A percentile compares a stretch with the other conserved stretches of the same genome.
Evolutionary conservation across 1,140 invertebrate genomes (phyloP).

Genomic region (Leguminivora glycinivorella): DNA sequence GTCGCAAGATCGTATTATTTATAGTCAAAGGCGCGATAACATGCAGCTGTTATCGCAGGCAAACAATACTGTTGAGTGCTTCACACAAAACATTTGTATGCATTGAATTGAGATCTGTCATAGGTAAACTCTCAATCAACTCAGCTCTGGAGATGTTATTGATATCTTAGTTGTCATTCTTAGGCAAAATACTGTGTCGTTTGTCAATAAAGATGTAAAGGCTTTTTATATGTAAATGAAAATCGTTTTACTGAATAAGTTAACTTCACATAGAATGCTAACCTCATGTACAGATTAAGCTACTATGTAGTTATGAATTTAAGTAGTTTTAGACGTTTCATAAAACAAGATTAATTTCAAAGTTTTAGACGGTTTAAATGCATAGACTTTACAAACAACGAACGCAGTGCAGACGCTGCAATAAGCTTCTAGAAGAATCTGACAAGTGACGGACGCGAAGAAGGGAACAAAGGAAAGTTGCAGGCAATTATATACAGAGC

Average conservation of each 20-base stretch:
- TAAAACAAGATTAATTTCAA: not conserved
- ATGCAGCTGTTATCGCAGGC: conserved; percentile 21
- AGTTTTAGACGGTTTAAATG: not conserved
- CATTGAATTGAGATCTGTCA: conserved; percentile 5
- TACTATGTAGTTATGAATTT: too few species aligned
- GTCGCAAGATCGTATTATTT: conserved; percentile 20
- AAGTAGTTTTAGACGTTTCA: not conserved
- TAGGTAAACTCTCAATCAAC: conserved; percentile 1
- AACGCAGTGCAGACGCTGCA: not conserved
- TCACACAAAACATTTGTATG: not conserved
- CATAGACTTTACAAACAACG: not conserved
- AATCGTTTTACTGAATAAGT: not conserved
- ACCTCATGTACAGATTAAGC: too few species aligned
- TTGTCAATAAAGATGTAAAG: not conserved
- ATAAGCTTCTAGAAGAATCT: conserved; percentile 4
- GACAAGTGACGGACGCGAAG: conserved; percentile 4
- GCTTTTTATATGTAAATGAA: not conserved
- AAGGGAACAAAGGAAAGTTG: not conserved
- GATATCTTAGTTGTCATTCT: not conserved
- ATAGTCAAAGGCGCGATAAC: conserved; percentile 22
- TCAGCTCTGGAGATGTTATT: not conserved
- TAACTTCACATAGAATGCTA: not conserved
- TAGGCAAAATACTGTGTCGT: not conserved
- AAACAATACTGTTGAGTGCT: conserved; percentile 21
- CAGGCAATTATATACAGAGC: conserved; percentile 1